Evolutionary conservation across 2,888 invertebrate genomes (phyloP).

Genomic region (Julus scanicus): DNA sequence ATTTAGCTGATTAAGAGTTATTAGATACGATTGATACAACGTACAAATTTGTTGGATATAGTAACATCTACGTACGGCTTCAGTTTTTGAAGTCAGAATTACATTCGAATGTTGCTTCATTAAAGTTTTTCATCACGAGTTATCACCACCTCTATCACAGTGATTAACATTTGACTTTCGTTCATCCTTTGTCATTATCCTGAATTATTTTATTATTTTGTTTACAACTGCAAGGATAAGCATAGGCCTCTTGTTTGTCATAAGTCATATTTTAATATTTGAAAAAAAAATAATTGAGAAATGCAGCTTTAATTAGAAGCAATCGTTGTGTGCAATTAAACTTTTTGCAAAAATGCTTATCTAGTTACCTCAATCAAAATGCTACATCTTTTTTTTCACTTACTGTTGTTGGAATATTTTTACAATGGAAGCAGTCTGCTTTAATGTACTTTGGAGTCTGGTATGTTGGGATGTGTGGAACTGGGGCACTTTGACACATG

Average conservation of each 20-base stretch:
- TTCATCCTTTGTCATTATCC: not conserved
- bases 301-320: not conserved
- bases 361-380: not conserved
- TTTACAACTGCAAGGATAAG: not conserved
- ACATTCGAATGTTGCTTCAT: not conserved
- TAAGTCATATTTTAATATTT: not conserved
- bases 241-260: not conserved
- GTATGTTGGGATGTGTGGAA: too few species aligned
- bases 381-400: not conserved
- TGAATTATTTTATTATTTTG: not conserved
- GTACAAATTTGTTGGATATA: not conserved
- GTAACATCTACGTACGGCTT: not conserved
- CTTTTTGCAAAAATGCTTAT: not conserved
- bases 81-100: not conserved
- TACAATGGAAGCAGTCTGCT: too few species aligned
- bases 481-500: too few species aligned
- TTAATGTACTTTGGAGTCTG: too few species aligned
- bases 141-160: not conserved
- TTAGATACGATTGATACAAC: constrained; percentile 19
- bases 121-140: not conserved
- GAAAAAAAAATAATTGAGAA: constrained; percentile 2
- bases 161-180: not conserved
- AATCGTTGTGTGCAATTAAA: not conserved
- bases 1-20: constrained; percentile 12
- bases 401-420: too few species aligned